A percentile compares a stretch with the other conserved stretches of the same genome.
These are phyloP conservation scores for Sussaba pulchella DNA, from an alignment of 2,888 invertebrate species.

Conservation along the genomic window DNA sequence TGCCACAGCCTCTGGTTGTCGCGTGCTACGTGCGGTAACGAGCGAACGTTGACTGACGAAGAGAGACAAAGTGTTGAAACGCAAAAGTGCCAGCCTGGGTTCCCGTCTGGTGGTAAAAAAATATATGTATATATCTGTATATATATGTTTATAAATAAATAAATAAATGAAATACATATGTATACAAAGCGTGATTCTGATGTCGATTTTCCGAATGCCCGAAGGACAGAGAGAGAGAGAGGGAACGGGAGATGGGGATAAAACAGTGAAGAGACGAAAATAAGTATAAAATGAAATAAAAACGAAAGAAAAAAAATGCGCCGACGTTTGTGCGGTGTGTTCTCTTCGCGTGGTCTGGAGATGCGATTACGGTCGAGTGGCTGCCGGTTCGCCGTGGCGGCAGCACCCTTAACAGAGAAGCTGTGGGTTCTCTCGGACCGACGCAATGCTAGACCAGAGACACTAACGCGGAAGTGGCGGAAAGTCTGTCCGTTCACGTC, in stretches of 20 bases:
- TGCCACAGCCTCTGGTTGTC: background rate
- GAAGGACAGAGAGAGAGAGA: too few species aligned
- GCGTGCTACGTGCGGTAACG: constrained; percentile 1
- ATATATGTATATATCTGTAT: too few species aligned
- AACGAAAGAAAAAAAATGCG: too few species aligned
- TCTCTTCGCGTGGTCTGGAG: constrained; percentile 17
- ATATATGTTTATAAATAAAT: too few species aligned
- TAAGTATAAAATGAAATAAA: constrained; percentile 14
- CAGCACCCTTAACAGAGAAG: constrained; percentile 26
- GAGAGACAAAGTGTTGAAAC: constrained; percentile 27
- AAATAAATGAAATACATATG: too few species aligned
- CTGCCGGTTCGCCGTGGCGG: constrained; percentile 12
- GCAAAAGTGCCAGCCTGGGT: constrained; percentile 13
- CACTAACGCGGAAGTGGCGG: constrained; percentile 59
- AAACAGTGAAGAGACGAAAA: background rate
- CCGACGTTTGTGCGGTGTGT: constrained; percentile 1
- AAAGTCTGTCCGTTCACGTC: constrained; percentile 55
- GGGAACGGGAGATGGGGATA: background rate
- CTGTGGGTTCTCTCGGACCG: background rate
- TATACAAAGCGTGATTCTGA: background rate
- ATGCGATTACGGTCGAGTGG: constrained; percentile 35
- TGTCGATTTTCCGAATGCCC: constrained; percentile 28
- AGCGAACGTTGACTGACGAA: background rate
- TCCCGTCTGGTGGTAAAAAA: too few species aligned
- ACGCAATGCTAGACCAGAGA: constrained; percentile 14